These are phyloP conservation scores for Mythimna ferrago DNA, from an alignment of 2,888 invertebrate genomes.

Conservation along the genomic window DNA sequence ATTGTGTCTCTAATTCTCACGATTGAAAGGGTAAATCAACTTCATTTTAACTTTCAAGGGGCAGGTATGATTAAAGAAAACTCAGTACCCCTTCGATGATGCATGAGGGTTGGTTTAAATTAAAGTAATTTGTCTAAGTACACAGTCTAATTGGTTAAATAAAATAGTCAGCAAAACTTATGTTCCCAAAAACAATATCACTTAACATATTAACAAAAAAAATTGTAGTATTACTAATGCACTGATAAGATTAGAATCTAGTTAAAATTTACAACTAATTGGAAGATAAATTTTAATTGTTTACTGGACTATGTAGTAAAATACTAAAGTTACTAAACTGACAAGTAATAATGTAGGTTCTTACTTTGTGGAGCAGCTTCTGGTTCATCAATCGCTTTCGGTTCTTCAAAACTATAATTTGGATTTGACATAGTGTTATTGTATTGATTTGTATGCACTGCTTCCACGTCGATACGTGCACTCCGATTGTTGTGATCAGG, in stretches of 20 bases:
- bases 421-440: constrained; percentile 84
- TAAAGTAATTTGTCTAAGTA: background rate
- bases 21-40: background rate
- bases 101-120: background rate
- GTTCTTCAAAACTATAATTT: constrained; percentile 82
- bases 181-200: background rate
- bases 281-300: constrained; percentile 34
- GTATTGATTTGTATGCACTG: constrained; percentile 89
- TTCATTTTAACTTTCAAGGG: background rate
- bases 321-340: background rate
- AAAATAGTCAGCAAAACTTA: background rate
- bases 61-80: background rate
- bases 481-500: constrained; percentile 90
- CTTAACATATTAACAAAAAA: background rate
- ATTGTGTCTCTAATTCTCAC: too few species aligned
- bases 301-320: background rate
- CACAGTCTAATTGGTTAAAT: background rate
- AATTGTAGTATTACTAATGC: constrained; percentile 30
- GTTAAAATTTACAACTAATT: constrained; percentile 34
- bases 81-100: constrained; percentile 11
- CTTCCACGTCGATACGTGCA: constrained; percentile 92
- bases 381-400: constrained; percentile 77
- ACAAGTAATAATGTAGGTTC: constrained; percentile 28
- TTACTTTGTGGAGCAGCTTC: constrained; percentile 78
- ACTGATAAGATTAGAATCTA: constrained; percentile 49